Evolutionary conservation across 2,113 vertebrate genomes (phyloP).

Genomic region (Lepisosteus oculatus): DNA sequence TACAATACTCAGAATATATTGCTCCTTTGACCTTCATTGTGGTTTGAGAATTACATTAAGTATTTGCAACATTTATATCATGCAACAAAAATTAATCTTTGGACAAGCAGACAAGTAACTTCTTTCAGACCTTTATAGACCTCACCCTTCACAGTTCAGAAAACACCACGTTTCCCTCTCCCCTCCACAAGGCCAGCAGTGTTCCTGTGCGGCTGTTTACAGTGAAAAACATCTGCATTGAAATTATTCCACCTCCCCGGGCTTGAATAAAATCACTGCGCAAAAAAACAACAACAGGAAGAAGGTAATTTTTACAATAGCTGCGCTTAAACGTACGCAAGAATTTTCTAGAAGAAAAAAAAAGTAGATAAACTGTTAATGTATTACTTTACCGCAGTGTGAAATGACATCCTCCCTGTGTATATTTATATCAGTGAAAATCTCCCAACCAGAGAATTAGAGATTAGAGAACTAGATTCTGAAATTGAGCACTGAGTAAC

Average conservation of each 20-base stretch:
- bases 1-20: no score
- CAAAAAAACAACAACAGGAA: slow-evolving; percentile 75
- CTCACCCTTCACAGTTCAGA: slow-evolving; percentile 13
- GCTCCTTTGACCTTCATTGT: no score
- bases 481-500: background rate
- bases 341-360: slow-evolving; percentile 47
- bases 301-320: slow-evolving; percentile 68
- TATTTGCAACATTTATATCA: no score
- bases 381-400: slow-evolving; percentile 14
- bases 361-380: slow-evolving; percentile 41
- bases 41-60: no score
- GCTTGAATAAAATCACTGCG: slow-evolving; percentile 70
- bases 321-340: slow-evolving; percentile 60
- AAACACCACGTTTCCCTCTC: slow-evolving; percentile 27
- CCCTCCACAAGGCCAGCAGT: slow-evolving; percentile 11
- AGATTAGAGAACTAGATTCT: no score
- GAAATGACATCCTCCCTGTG: slow-evolving; percentile 47
- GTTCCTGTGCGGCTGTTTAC: slow-evolving; percentile 58
- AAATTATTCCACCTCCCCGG: slow-evolving; percentile 72
- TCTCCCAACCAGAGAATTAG: no score
- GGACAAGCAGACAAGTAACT: no score
- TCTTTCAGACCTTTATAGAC: slow-evolving; percentile 25
- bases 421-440: background rate
- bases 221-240: slow-evolving; percentile 77
- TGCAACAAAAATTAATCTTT: no score